Evolutionary conservation across 2,888 invertebrate genomes (phyloP), one percentile per base, ranked within the genome.

Genomic region (Ormyrus pomaceus): DNA sequence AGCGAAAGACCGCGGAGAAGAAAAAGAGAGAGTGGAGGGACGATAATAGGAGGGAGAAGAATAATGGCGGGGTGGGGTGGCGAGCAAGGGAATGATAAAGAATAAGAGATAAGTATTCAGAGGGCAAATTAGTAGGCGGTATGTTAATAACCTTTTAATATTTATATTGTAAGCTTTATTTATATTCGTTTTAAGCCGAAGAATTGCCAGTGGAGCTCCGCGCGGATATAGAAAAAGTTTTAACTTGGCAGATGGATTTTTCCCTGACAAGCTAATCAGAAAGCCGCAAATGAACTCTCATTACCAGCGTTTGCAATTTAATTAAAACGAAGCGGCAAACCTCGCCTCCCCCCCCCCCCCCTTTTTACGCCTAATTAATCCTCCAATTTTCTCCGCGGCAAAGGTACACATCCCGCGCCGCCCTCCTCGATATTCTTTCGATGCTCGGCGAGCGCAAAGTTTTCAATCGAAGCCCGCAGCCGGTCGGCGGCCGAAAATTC

Each of bases 121-220:
- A 62, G 77, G 68, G 66, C 61, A 69, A 80, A 80, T 68, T 80
- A 70, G 64, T 69, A 46, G 51, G 64, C 64, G 64, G 64, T 74
- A 70, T 77, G 70, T 69, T 77, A 77, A 73, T 73, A 62, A 64
- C 73, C 69, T 74, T 72, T 80, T 80, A 77, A 77, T 77, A 80
- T 77, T 73, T 74, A 80, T 77, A 68, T 61, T 73, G 61, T 72
- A 58, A 66, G 51, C 51, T 75, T 64, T 70, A 59, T 75, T 74
- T 74, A 59, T 46, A 79, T 58, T 59, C 69, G 34, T 61, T 61
- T 69, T 46, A 34, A 58, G 61, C 45, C 13, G 55, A 34, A 5
- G n/a, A 69, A 59, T 66, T 71, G 53, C 45, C 11, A 55, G 11
- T 2, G 11, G 13, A 66, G 50, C 13, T 8, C 2, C 13, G 13